phyloP scores from a whole-genome alignment of 2,797 vertebrate genomes.

The Numenius phaeopus region DNA sequence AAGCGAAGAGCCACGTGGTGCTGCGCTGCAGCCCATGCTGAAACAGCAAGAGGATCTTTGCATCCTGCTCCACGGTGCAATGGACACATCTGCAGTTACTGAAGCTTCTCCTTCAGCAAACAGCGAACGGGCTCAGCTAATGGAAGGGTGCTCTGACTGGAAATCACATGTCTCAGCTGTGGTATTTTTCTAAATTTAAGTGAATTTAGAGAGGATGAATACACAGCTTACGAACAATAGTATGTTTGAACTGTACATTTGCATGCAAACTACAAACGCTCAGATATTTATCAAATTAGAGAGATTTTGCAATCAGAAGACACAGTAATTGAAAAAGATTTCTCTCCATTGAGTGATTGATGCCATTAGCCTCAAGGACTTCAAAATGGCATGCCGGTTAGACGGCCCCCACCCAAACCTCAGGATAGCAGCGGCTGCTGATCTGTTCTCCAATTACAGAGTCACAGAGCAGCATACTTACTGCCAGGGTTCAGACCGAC shows the following conservation, averaged over 20 bases:
- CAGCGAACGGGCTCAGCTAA: background rate
- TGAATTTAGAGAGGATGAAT: background rate
- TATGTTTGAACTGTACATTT: background rate
- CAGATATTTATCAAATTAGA: background rate
- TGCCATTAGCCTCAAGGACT: slow-evolving; percentile 28
- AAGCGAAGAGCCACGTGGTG: background rate
- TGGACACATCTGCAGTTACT: accelerated
- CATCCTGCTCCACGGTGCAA: accelerated
- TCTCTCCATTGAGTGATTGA: background rate
- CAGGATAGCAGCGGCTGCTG: background rate
- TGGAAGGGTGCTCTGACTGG: background rate
- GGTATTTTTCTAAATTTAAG: background rate
- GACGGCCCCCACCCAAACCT: slow-evolving; percentile 10
- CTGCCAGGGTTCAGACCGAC: background rate
- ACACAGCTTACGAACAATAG: background rate
- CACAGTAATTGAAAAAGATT: background rate
- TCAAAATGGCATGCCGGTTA: background rate
- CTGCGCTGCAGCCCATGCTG: background rate
- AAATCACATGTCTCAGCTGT: background rate
- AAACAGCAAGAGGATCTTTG: background rate
- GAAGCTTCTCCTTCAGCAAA: background rate
- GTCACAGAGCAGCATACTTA: background rate
- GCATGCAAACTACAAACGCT: background rate
- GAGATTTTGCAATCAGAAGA: slow-evolving; percentile 39
- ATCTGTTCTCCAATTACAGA: background rate